These are phyloP conservation scores for Drosophila ochracea DNA, from an alignment of 2,888 invertebrate genomes.

Conservation along the genomic window DNA sequence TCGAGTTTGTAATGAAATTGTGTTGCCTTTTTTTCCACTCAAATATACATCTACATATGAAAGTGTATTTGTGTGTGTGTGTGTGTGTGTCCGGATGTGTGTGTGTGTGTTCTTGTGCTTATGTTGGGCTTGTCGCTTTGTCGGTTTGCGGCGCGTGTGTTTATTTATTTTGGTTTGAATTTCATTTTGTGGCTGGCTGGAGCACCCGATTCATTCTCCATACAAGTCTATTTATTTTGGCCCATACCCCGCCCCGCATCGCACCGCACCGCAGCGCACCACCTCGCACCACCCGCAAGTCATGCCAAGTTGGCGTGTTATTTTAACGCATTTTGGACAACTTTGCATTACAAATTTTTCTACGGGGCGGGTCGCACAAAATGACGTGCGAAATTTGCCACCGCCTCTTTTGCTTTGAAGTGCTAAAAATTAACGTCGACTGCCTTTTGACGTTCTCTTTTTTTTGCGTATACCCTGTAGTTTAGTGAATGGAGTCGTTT, in stretches of 20 bases:
- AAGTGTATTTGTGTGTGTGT: conserved; percentile 18
- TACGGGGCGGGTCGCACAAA: conserved; percentile 36
- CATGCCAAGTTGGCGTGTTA: conserved; percentile 19
- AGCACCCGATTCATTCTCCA: conserved; percentile 10
- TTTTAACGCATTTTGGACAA: conserved; percentile 64
- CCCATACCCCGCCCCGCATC: not conserved
- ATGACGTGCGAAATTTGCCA: conserved; percentile 66
- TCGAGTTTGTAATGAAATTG: conserved; percentile 66
- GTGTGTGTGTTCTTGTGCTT: conserved; percentile 17
- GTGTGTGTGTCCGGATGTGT: conserved; percentile 20
- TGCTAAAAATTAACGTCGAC: conserved; percentile 64
- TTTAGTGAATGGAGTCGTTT: not conserved
- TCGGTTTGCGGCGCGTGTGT: conserved; percentile 49
- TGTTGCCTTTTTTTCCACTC: conserved; percentile 50
- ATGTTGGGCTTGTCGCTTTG: conserved; percentile 11
- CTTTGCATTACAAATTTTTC: conserved; percentile 71
- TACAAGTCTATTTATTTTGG: conserved; percentile 42
- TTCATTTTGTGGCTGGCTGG: conserved; percentile 70
- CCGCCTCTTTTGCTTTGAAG: conserved; percentile 46
- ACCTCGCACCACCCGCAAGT: not conserved
- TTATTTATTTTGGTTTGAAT: conserved; percentile 71
- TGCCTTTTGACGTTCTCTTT: conserved; percentile 24
- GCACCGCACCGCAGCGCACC: not conserved
- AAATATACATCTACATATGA: conserved; percentile 36
- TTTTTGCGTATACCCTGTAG: conserved; percentile 26